Evolutionary conservation across 2,888 invertebrate genomes (phyloP).

Genomic region (Meliscaeva auricollis): DNA sequence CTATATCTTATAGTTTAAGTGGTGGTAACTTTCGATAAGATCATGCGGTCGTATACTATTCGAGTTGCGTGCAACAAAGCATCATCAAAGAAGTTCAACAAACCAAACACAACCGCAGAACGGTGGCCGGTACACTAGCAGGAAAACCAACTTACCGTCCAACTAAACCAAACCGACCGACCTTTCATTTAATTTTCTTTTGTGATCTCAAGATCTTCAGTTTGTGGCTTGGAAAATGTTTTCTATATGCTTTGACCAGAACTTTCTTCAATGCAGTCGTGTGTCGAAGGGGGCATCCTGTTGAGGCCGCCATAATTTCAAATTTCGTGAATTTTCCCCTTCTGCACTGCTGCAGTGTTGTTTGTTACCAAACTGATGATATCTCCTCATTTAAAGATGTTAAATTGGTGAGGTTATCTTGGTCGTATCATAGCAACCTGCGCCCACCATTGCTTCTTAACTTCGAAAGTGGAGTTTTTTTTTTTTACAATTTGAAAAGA

Average conservation of each 20-base stretch:
- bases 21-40: constrained; percentile 67
- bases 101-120: constrained; percentile 46
- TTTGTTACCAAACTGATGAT: constrained; percentile 29
- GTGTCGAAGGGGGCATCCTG: constrained; percentile 35
- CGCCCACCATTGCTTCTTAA: too few species aligned
- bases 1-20: constrained; percentile 62
- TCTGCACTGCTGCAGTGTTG: background rate
- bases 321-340: constrained; percentile 42
- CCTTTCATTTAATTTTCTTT: constrained; percentile 72
- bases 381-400: constrained; percentile 45
- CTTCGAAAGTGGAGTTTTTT: background rate
- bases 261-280: constrained; percentile 57
- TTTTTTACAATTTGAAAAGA: constrained; percentile 23
- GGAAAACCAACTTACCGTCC: constrained; percentile 25
- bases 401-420: constrained; percentile 50
- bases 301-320: constrained; percentile 12
- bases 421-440: background rate
- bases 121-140: background rate
- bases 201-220: constrained; percentile 54
- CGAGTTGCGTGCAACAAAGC: constrained; percentile 45
- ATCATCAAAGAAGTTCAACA: constrained; percentile 64
- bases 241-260: constrained; percentile 31
- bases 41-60: constrained; percentile 56
- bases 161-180: constrained; percentile 58
- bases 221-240: constrained; percentile 44